Conservation (phyloP, 2,113 vertebrate species). For the Zingel zingel region DNA sequence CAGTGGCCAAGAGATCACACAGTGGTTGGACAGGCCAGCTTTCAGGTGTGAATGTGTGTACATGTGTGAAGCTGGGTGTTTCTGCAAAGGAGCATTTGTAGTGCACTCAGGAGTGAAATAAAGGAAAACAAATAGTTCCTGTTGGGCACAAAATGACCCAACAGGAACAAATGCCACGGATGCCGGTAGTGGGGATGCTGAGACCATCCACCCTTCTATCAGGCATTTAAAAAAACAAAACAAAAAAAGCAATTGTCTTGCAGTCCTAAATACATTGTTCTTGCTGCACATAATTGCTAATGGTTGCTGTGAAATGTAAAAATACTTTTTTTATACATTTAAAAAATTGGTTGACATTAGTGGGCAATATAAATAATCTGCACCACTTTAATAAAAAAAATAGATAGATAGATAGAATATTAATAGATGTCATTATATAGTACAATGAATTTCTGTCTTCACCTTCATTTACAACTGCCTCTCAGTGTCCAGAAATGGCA, state of each 20-base stretch:
- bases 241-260: not conserved
- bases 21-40: not conserved
- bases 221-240: not conserved
- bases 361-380: not conserved
- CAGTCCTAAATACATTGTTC: not conserved
- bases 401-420: too few species aligned
- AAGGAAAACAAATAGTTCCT: not conserved
- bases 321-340: not conserved
- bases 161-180: not conserved
- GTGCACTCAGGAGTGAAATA: not conserved
- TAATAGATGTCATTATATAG: too few species aligned
- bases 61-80: not conserved
- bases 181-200: too few species aligned
- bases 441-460: not conserved
- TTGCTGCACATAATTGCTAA: not conserved
- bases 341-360: not conserved
- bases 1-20: not conserved
- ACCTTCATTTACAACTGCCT: not conserved
- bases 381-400: too few species aligned
- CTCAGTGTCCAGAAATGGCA: not conserved
- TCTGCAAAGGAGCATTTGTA: conserved; percentile 3
- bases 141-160: not conserved
- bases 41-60: not conserved
- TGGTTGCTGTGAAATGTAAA: too few species aligned
- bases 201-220: not conserved